phyloP scores from a whole-genome alignment of 2,888 invertebrate genomes.

The Ariolimax columbianus region DNA sequence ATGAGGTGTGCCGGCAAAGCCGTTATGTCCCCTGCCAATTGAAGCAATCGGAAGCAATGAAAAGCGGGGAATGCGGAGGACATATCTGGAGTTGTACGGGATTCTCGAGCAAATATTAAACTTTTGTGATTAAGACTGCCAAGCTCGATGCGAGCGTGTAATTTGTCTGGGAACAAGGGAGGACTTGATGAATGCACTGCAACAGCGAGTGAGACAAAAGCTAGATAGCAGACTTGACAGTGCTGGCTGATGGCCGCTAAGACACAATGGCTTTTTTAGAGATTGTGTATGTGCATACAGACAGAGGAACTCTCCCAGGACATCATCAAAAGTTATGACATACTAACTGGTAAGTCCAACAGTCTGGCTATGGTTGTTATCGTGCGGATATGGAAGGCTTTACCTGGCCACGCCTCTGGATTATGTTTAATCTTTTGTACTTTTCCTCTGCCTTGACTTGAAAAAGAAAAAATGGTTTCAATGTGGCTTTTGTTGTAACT shows the following conservation, averaged over 20 bases:
- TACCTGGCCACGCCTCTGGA: too few relatives aligned
- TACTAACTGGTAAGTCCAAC: neutral
- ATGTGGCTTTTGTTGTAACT: too few relatives aligned
- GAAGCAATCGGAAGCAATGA: conserved; percentile 9
- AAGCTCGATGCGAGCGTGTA: neutral
- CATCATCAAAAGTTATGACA: conserved; percentile 6
- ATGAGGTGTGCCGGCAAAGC: neutral
- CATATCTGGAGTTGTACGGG: neutral
- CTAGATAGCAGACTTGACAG: neutral
- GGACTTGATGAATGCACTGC: conserved; percentile 4
- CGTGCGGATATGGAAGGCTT: neutral
- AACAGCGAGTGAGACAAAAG: neutral
- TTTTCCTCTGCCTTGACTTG: too few relatives aligned
- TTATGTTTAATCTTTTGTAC: too few relatives aligned
- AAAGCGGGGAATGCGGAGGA: neutral
- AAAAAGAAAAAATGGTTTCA: too few relatives aligned
- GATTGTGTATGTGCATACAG: neutral
- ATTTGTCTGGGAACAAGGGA: conserved; percentile 18
- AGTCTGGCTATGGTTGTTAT: neutral
- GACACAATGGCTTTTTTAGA: neutral
- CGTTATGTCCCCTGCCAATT: neutral
- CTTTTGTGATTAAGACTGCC: conserved; percentile 51
- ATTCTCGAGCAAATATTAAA: conserved; percentile 50
- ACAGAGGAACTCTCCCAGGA: conserved; percentile 1
- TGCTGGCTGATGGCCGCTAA: neutral